Evolutionary conservation across 2,113 vertebrate genomes (phyloP).

Genomic region (Tor tambroides): DNA sequence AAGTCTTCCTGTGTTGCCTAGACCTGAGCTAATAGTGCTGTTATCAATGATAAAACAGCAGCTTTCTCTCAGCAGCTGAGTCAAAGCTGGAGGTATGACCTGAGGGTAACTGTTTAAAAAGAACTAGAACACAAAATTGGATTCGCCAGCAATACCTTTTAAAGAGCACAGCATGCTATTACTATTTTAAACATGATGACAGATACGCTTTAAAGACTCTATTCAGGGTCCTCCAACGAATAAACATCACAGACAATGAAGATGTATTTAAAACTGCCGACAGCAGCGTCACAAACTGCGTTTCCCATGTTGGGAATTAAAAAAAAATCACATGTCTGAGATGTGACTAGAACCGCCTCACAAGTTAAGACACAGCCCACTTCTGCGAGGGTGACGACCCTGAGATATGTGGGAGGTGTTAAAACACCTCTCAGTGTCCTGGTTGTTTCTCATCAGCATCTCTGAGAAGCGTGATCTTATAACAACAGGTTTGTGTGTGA

Average conservation of each 20-base stretch:
- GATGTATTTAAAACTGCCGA: slow-evolving; percentile 11
- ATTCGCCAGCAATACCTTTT: not conserved
- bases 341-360: not conserved
- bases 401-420: slow-evolving; percentile 2
- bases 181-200: slow-evolving; percentile 5
- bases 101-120: not conserved
- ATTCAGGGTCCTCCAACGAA: not conserved
- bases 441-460: slow-evolving; percentile 14
- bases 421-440: slow-evolving; percentile 17
- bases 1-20: not conserved
- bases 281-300: not conserved
- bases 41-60: slow-evolving; percentile 28
- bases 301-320: not conserved
- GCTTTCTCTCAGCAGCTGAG: slow-evolving; percentile 30
- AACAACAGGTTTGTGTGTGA: not conserved
- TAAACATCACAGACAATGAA: not conserved
- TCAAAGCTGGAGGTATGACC: slow-evolving; percentile 3
- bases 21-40: not conserved
- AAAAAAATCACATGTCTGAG: not conserved
- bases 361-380: slow-evolving; percentile 8
- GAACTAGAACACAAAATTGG: slow-evolving; percentile 9
- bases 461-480: slow-evolving; percentile 6
- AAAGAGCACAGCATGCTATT: slow-evolving; percentile 1
- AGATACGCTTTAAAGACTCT: not conserved
- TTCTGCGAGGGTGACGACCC: not conserved